A percentile compares a stretch with the other conserved stretches of the same genome.
Conservation (phyloP, 2,888 invertebrate species). For the Hoplodrina ambigua region DNA sequence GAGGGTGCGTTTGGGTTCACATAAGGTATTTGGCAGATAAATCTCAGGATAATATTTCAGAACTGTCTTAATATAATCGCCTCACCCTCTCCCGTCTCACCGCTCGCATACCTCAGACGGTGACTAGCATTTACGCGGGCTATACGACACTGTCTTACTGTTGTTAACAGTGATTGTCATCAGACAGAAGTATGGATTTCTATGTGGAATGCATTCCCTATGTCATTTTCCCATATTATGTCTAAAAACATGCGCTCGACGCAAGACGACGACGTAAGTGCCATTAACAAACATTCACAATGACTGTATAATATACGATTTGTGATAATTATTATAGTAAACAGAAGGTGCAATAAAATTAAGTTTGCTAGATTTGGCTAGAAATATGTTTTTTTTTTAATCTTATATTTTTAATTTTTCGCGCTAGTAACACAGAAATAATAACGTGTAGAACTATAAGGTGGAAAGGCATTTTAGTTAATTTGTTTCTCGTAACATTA, state of each 20-base stretch:
- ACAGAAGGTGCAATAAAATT: slow-evolving; percentile 66
- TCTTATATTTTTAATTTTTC: slow-evolving; percentile 46
- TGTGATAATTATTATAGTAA: slow-evolving; percentile 65
- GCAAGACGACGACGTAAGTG: slow-evolving; percentile 55
- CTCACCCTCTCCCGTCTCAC: no score
- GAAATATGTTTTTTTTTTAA: slow-evolving; percentile 45
- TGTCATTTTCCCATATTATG: slow-evolving; percentile 2
- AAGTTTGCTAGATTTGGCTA: slow-evolving; percentile 65
- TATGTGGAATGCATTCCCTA: slow-evolving; percentile 12
- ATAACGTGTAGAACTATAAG: slow-evolving; percentile 41
- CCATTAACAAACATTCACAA: slow-evolving; percentile 69
- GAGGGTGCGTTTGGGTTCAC: no score
- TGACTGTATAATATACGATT: slow-evolving; percentile 60
- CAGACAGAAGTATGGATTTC: not conserved
- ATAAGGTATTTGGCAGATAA: no score
- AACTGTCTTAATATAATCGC: no score
- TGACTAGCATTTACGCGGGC: no score
- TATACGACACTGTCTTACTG: slow-evolving; percentile 17
- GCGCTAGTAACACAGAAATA: slow-evolving; percentile 50
- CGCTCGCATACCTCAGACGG: no score
- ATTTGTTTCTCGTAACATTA: slow-evolving; percentile 22
- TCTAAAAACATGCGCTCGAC: slow-evolving; percentile 12
- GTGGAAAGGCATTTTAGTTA: slow-evolving; percentile 45
- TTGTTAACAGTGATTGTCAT: slow-evolving; percentile 4
- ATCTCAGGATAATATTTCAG: no score